phyloP scores from a whole-genome alignment of 1,140 invertebrate species.

The Forficula auricularia region DNA sequence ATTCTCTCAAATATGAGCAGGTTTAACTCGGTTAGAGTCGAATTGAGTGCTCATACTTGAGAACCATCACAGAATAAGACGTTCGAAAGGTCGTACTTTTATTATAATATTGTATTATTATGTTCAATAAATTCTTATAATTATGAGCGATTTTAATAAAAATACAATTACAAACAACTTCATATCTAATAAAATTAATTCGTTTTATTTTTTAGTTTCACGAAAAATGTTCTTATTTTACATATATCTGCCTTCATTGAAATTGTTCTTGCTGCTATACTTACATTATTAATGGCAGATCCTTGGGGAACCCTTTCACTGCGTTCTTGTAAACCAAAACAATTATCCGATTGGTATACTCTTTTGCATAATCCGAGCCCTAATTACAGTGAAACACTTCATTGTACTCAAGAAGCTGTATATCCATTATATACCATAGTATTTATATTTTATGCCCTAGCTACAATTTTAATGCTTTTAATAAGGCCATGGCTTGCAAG shows the following conservation, averaged over 20 bases:
- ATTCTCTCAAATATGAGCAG: too few species aligned
- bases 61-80: too few species aligned
- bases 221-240: conserved; percentile 46
- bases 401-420: conserved; percentile 92
- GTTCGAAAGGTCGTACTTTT: too few species aligned
- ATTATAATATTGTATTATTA: too few species aligned
- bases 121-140: too few species aligned
- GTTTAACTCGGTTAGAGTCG: too few species aligned
- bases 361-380: conserved; percentile 83
- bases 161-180: too few species aligned
- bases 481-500: conserved; percentile 50
- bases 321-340: conserved; percentile 54
- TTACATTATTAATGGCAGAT: conserved; percentile 57
- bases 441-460: conserved; percentile 77
- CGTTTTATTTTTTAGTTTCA: conserved; percentile 38
- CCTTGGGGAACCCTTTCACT: conserved; percentile 57
- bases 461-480: conserved; percentile 61
- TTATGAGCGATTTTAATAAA: too few species aligned
- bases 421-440: conserved; percentile 95
- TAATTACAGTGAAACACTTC: conserved; percentile 70
- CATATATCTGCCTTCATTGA: conserved; percentile 69
- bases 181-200: conserved; percentile 5
- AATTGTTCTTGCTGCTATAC: conserved; percentile 46
- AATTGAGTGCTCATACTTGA: too few species aligned
- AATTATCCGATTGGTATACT: conserved; percentile 89